Evolutionary conservation across 2,113 vertebrate genomes (phyloP).

Genomic region (Indicator maculatus): DNA sequence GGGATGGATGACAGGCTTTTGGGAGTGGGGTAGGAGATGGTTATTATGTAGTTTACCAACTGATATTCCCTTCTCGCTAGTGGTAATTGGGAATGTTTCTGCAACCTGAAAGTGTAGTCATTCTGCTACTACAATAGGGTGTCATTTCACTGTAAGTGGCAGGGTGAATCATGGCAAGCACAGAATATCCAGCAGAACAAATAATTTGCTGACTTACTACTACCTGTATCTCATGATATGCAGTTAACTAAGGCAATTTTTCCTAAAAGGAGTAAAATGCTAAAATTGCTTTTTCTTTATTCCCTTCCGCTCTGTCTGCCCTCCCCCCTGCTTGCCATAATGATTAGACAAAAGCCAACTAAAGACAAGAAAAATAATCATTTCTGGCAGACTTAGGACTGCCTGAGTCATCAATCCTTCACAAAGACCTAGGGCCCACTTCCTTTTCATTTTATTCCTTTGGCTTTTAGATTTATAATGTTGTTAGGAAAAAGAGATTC

Average conservation of each 20-base stretch:
- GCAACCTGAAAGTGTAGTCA: background rate
- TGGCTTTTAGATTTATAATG: conserved; percentile 66
- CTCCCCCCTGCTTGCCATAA: fast-evolving
- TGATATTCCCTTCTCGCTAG: background rate
- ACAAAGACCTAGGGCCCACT: conserved; percentile 39
- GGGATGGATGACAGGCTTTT: background rate
- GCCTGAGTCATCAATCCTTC: conserved; percentile 52
- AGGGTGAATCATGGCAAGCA: conserved; percentile 36
- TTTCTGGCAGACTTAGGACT: conserved; percentile 30
- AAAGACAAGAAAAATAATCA: conserved; percentile 13
- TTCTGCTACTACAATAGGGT: conserved; percentile 10
- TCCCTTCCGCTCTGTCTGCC: background rate
- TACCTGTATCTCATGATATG: conserved; percentile 23
- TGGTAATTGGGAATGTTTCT: conserved; percentile 48
- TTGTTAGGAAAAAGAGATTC: conserved; percentile 66
- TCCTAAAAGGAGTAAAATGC: conserved; percentile 22
- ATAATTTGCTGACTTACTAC: conserved; percentile 55
- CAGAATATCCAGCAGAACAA: background rate
- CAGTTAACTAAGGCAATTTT: conserved; percentile 29
- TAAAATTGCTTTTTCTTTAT: conserved; percentile 33
- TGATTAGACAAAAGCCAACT: conserved; percentile 39
- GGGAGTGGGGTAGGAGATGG: background rate
- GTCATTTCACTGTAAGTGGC: conserved; percentile 25
- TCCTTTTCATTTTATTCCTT: conserved; percentile 59
- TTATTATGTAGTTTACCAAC: background rate